phyloP scores from a whole-genome alignment of 2,888 invertebrate genomes.

The Drosophila phalerata region DNA sequence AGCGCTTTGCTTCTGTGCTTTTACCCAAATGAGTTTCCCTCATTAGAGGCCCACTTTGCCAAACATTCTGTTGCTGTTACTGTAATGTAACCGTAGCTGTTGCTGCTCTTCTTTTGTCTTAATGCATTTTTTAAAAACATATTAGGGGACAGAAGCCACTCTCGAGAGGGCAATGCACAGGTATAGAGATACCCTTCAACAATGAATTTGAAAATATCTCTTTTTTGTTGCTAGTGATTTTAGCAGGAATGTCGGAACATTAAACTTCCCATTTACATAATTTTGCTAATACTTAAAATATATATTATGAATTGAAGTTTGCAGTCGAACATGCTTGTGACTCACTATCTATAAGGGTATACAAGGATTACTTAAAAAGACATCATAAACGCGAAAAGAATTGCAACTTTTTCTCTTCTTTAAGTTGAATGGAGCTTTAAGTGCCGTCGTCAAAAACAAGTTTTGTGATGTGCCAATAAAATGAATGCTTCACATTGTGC shows the following conservation, averaged over 20 bases:
- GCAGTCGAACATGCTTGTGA: not conserved
- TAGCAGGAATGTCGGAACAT: no score
- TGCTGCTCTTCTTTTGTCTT: constrained; percentile 8
- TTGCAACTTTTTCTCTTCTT: not conserved
- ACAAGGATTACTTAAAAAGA: constrained; percentile 3
- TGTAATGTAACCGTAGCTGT: not conserved
- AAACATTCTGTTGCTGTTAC: constrained; percentile 30
- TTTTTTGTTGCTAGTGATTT: not conserved
- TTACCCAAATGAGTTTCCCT: constrained; percentile 79
- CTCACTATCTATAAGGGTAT: not conserved
- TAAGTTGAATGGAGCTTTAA: constrained; percentile 4
- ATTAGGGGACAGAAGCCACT: constrained; percentile 7
- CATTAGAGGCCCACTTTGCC: constrained; percentile 64
- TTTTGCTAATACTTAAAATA: not conserved
- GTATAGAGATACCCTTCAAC: constrained; percentile 10
- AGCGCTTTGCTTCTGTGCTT: constrained; percentile 67
- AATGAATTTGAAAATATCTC: not conserved
- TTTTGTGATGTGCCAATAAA: constrained; percentile 38
- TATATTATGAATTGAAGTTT: not conserved
- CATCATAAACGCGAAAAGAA: constrained; percentile 17
- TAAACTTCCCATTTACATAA: no score
- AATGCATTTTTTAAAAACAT: constrained; percentile 46
- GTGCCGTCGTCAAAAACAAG: constrained; percentile 3
- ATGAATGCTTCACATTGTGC: constrained; percentile 38
- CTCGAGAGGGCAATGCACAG: constrained; percentile 5